A percentile compares a stretch with the other conserved stretches of the same genome.
These are phyloP conservation scores for Malurus cyaneus DNA, from an alignment of 2,113 vertebrate species.

Conservation along the genomic window DNA sequence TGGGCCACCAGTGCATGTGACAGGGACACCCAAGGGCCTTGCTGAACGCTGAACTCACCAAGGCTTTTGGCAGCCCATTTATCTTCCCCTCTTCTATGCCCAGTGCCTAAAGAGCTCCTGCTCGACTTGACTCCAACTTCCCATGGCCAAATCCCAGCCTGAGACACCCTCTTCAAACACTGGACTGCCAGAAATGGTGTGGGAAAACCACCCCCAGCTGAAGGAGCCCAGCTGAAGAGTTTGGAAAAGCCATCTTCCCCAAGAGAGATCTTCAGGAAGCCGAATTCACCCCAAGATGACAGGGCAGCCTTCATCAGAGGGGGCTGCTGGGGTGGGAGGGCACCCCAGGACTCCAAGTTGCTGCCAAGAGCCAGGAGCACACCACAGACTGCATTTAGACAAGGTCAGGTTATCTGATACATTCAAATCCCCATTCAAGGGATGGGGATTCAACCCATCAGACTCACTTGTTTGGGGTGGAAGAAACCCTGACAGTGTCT, in stretches of 20 bases:
- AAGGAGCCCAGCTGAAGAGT: not conserved
- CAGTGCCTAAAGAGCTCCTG: not conserved
- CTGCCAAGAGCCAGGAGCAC: not conserved
- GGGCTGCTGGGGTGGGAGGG: not conserved
- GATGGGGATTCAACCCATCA: too few relatives aligned
- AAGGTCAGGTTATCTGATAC: not conserved
- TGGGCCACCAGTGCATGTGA: accelerated
- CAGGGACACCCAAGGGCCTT: not conserved
- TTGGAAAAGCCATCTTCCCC: not conserved
- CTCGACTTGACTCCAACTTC: not conserved
- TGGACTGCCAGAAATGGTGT: not conserved
- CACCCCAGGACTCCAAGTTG: not conserved
- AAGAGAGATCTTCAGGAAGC: too few relatives aligned
- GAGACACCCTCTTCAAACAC: not conserved
- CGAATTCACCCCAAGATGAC: not conserved
- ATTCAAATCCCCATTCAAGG: not conserved
- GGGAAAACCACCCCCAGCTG: not conserved
- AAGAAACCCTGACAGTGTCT: not conserved
- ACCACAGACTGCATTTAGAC: not conserved
- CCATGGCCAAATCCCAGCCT: not conserved
- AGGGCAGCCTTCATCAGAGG: not conserved
- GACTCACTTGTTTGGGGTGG: not conserved
- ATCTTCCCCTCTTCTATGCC: not conserved
- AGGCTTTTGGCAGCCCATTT: not conserved
- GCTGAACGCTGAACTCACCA: accelerated